Percentiles rank a stretch among this genome's conserved stretches.
Evolutionary conservation across 37 sponge, comb jelly and placozoan species (phyloP).

Genomic region (Spongilla lacustris): DNA sequence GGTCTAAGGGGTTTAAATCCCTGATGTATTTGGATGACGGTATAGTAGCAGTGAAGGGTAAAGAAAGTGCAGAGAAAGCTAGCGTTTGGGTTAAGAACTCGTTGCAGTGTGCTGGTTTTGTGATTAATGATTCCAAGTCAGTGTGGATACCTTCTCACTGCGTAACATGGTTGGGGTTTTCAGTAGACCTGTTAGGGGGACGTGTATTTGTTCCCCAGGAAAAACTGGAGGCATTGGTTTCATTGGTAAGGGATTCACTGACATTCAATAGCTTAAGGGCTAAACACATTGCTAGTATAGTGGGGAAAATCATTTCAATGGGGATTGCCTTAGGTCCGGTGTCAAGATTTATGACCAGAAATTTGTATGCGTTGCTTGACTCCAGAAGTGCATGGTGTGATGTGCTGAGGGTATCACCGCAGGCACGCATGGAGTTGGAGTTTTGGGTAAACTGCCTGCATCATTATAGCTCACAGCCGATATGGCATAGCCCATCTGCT

Average conservation of each 20-base stretch:
- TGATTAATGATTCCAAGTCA: conserved; percentile 11
- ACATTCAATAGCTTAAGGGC: no score
- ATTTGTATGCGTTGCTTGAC: conserved; percentile 2
- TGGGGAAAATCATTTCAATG: no score
- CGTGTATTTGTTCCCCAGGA: conserved; percentile 7
- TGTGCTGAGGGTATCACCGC: neutral
- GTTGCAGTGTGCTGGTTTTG: neutral
- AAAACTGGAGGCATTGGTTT: neutral
- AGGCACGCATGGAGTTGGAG: neutral
- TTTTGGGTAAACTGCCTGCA: conserved; percentile 18
- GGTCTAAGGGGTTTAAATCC: conserved; percentile 14
- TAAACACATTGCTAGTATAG: conserved; percentile 1
- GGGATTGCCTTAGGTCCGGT: conserved; percentile 1
- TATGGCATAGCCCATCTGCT: conserved; percentile 22
- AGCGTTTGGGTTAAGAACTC: neutral
- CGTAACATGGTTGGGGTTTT: conserved; percentile 27
- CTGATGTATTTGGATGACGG: conserved; percentile 52
- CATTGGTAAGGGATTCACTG: neutral
- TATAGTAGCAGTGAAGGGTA: neutral
- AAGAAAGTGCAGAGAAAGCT: neutral
- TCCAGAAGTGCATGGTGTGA: conserved; percentile 7
- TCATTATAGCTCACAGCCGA: conserved; percentile 6
- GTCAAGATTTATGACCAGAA: conserved; percentile 6
- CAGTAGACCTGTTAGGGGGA: conserved; percentile 14
- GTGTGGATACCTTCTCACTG: conserved; percentile 1